Conservation (phyloP, 2,113 vertebrate genomes). For the Sula dactylatra region DNA sequence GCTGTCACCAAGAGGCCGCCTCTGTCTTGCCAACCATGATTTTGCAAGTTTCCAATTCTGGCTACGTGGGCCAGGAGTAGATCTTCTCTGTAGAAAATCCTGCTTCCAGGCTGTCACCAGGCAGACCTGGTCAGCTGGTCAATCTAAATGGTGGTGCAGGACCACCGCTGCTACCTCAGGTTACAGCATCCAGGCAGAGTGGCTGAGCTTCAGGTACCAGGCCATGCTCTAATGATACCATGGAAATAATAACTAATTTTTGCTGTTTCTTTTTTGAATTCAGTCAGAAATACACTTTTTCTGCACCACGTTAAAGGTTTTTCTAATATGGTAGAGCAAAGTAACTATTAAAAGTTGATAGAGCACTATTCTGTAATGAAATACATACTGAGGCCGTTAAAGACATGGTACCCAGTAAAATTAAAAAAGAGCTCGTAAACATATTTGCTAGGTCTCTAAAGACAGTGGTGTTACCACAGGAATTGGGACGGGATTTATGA, state of each 20-base stretch:
- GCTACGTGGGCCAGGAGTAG: fast-evolving
- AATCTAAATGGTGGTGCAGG: not conserved
- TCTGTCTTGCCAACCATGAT: not conserved
- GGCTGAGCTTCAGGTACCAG: not conserved
- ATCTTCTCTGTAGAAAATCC: not conserved
- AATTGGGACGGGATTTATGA: not conserved
- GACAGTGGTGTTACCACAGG: not conserved
- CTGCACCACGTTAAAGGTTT: not conserved
- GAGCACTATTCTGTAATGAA: not conserved
- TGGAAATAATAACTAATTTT: not conserved
- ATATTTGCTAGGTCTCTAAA: not conserved
- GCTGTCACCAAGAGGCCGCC: not conserved
- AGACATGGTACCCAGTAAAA: not conserved
- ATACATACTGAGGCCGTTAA: not conserved
- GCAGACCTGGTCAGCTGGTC: not conserved
- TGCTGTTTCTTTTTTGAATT: not conserved
- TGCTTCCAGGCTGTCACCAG: not conserved
- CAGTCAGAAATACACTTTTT: not conserved
- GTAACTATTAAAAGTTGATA: not conserved
- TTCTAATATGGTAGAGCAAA: not conserved
- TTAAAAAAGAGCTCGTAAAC: not conserved
- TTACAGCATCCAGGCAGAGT: not conserved
- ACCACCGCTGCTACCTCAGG: not conserved
- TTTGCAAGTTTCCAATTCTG: not conserved
- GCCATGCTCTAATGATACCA: not conserved